phyloP scores from a whole-genome alignment of 2,113 vertebrate species.

The Malaclemys terrapin region DNA sequence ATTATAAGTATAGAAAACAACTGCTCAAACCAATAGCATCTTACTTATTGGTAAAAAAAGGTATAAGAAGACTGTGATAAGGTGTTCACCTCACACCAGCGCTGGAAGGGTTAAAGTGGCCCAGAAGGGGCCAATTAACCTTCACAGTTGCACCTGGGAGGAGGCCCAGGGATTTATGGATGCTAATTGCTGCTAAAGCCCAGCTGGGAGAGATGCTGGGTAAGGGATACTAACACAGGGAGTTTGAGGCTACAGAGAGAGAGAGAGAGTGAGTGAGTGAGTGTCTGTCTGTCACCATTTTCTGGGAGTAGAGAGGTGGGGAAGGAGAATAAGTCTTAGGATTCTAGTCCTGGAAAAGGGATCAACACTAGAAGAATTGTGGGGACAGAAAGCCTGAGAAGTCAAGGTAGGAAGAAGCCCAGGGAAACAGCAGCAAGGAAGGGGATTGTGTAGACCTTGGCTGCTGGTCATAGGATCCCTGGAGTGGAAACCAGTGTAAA shows the following conservation, averaged over 20 bases:
- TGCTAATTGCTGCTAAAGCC: neutral
- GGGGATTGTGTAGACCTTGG: no score
- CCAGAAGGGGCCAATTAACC: neutral
- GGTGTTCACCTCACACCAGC: neutral
- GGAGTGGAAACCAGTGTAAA: no score
- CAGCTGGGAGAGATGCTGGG: neutral
- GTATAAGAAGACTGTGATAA: neutral
- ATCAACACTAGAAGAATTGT: neutral
- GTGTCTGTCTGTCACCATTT: no score
- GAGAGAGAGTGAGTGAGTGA: no score
- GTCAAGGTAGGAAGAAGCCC: neutral
- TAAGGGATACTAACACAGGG: neutral
- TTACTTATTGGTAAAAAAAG: no score
- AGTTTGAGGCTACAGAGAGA: neutral
- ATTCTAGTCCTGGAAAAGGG: neutral
- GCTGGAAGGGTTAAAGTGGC: neutral
- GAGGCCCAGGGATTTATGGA: neutral
- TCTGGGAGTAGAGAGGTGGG: no score
- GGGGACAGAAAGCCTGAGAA: neutral
- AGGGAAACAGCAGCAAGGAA: neutral
- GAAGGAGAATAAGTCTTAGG: no score
- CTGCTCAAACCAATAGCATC: no score
- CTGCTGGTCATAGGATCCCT: no score
- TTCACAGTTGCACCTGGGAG: neutral
- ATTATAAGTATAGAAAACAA: neutral